Conservation (phyloP, 2,113 vertebrate species). For the Psittacus erithacus region DNA sequence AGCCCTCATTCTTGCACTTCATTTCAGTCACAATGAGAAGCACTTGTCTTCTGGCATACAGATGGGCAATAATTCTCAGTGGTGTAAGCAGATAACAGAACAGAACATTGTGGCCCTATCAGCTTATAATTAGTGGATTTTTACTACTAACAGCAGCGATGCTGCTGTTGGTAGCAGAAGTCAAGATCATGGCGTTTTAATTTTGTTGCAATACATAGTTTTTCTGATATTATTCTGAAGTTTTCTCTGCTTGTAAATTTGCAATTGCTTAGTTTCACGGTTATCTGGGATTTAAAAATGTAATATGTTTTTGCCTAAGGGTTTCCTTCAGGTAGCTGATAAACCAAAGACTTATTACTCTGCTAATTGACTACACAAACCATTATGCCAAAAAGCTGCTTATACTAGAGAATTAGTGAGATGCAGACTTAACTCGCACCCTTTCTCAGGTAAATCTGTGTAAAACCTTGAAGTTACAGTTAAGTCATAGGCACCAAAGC, state of each 20-base stretch:
- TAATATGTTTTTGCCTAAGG: neutral
- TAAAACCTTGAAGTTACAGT: neutral
- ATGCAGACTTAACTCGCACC: neutral
- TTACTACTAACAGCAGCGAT: neutral
- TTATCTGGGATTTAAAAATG: neutral
- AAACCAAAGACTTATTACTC: neutral
- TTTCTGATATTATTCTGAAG: neutral
- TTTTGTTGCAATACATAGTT: neutral
- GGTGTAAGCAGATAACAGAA: neutral
- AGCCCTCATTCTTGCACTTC: neutral
- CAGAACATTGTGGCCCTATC: neutral
- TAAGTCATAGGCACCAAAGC: neutral
- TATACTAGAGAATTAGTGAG: conserved; percentile 29
- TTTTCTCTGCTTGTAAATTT: neutral
- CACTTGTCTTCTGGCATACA: neutral
- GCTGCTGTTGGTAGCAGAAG: neutral
- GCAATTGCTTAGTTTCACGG: neutral
- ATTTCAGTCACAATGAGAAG: neutral
- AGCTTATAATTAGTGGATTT: neutral
- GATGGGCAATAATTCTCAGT: neutral
- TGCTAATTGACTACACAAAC: conserved; percentile 60
- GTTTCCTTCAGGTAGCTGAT: neutral
- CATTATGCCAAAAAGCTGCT: conserved; percentile 64
- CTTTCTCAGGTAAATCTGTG: conserved; percentile 28
- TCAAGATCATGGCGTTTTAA: neutral